Evolutionary conservation across 2,797 vertebrate genomes (phyloP).

Genomic region (Alauda arvensis): DNA sequence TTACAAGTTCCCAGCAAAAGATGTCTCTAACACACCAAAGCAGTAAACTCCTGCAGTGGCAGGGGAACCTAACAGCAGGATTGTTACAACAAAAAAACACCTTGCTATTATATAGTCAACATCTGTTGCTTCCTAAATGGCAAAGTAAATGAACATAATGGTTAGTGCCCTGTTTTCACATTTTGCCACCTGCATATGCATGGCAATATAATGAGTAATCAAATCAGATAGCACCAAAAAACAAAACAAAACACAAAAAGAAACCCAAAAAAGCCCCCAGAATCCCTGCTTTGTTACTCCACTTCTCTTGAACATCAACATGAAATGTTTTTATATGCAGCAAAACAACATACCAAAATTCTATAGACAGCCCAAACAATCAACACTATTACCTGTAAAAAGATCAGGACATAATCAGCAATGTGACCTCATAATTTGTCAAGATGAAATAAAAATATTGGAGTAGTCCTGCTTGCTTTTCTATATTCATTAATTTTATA

Average conservation of each 20-base stretch:
- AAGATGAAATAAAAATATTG: neutral
- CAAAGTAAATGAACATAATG: slow-evolving; percentile 64
- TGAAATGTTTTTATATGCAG: neutral
- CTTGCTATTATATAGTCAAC: slow-evolving; percentile 60
- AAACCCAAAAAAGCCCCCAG: too few relatives aligned
- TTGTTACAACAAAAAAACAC: slow-evolving; percentile 38
- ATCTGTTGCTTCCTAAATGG: slow-evolving; percentile 65
- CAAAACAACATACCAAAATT: neutral
- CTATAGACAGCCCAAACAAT: neutral
- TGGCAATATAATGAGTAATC: neutral
- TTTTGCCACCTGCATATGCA: slow-evolving; percentile 51
- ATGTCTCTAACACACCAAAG: neutral
- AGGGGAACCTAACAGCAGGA: slow-evolving; percentile 47
- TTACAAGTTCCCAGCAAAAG: slow-evolving; percentile 20
- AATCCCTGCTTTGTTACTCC: neutral
- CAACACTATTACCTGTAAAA: neutral
- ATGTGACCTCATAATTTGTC: neutral
- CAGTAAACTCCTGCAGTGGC: slow-evolving; percentile 2
- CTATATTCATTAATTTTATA: neutral
- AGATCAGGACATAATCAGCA: neutral
- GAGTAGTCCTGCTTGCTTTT: neutral
- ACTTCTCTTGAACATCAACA: neutral
- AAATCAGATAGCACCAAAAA: neutral
- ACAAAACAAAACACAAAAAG: neutral
- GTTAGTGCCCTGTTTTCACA: slow-evolving; percentile 47